Base-by-base conservation (phyloP, 2,113 vertebrate genomes). In the Mustelus asterias region DNA sequence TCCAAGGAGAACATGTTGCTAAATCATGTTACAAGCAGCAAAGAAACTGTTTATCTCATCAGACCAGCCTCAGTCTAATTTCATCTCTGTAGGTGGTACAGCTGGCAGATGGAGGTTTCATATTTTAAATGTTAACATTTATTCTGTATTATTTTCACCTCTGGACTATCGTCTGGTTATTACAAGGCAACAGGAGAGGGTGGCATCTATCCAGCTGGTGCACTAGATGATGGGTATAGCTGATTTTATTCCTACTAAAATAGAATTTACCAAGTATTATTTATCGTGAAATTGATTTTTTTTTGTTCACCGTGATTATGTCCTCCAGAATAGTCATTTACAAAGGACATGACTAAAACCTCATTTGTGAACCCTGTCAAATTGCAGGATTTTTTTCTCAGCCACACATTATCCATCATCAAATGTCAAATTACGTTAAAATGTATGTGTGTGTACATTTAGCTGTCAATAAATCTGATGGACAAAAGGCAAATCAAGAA, bases 71-170 rank as follows among this genome's bases (percentile, higher is more conserved):
- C 67, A 54, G 26, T 95, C 44, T 72, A 95, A 95, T 72, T 95
- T 70, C 24, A 95, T 70, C 94, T 54, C 67, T 48, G 69, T 95
- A 10, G 94, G 94, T 76, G 67, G 94, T 76, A 33, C 67, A 95
- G 94, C 94, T 95, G 67, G 69, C 69, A 95, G 94, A 72, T 95
- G 94, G 69, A 72, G 67, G 1, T 95, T 95, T 54, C 69, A 54
- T 95, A 54, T 54, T 95, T 95, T 41, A 95, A 95, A 95, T 33
- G 41, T 54, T 95, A 44, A 70, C 37, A 76, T 94, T 94, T 44
- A 94, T 70, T 94, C 13, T 94, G 24, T 95, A 72, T 95, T 95
- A 14, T 29, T 95, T 95, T 76, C 69, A 95, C 41, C 69, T 48
- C 69, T 72, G 69, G 44, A 95, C 41, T 70, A 33, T 44, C 67